Evolutionary conservation across 2,113 vertebrate species (phyloP).

Genomic region (Chlorodrepanis virens): DNA sequence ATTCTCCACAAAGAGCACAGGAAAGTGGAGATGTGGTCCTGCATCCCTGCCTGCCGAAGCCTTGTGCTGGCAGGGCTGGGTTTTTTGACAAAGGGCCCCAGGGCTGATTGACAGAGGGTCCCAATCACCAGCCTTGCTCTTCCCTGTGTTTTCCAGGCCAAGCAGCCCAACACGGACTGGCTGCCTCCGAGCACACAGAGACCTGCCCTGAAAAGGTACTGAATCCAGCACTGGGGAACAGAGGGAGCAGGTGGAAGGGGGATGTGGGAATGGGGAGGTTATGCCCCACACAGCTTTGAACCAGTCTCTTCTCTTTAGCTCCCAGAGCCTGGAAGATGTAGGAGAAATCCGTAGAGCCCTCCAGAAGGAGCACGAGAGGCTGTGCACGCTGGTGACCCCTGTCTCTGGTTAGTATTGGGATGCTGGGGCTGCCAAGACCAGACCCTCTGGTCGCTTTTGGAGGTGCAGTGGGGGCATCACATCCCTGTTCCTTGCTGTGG

Average conservation of each 20-base stretch:
- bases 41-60: neutral
- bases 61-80: neutral
- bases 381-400: constrained; percentile 74
- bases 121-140: neutral
- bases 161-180: constrained; percentile 87
- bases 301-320: constrained; percentile 66
- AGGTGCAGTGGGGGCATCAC: neutral
- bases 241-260: neutral
- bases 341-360: constrained; percentile 78
- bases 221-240: neutral
- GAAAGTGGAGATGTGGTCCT: neutral
- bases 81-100: neutral
- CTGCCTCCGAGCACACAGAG: constrained; percentile 78
- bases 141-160: constrained; percentile 74
- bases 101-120: neutral
- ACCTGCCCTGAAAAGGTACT: constrained; percentile 86
- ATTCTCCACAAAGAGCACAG: neutral
- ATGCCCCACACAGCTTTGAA: neutral
- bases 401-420: constrained; percentile 78
- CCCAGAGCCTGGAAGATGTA: constrained; percentile 87
- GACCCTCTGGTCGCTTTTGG: fast-evolving
- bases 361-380: constrained; percentile 82
- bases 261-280: neutral
- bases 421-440: neutral
- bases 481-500: neutral